A percentile compares a stretch with the other conserved stretches of the same genome.
phyloP scores from a whole-genome alignment of 2,888 invertebrate genomes.

The Apamea epomidion region DNA sequence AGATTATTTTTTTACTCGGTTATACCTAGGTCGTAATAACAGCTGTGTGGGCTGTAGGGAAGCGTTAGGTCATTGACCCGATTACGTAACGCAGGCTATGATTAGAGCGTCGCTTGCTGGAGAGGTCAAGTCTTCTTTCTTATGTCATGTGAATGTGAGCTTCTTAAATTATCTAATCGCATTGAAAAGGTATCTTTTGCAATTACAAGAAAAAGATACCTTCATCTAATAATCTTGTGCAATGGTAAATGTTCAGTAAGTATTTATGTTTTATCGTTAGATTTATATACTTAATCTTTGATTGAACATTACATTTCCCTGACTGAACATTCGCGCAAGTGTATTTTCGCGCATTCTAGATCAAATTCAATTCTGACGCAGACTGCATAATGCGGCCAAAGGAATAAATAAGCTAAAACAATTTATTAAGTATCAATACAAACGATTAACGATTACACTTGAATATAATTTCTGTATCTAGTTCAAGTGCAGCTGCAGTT shows the following conservation, averaged over 20 bases:
- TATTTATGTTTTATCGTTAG: conserved; percentile 12
- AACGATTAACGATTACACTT: conserved; percentile 4
- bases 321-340: too few relatives aligned
- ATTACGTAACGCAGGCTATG: not conserved
- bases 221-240: not conserved
- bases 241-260: not conserved
- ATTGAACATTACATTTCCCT: not conserved
- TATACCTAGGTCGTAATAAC: not conserved
- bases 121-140: not conserved
- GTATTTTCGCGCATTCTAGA: not conserved
- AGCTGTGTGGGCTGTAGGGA: conserved; percentile 10
- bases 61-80: conserved; percentile 22
- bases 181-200: not conserved
- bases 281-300: conserved; percentile 16
- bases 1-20: not conserved
- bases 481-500: conserved; percentile 48
- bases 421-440: too few relatives aligned
- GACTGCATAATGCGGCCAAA: not conserved
- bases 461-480: conserved; percentile 35
- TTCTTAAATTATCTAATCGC: too few relatives aligned
- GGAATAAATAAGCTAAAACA: too few relatives aligned
- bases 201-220: not conserved
- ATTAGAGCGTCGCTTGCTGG: not conserved
- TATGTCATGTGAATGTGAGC: not conserved
- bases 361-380: not conserved